Evolutionary conservation across 2,113 vertebrate genomes (phyloP), one percentile per base, ranked within the genome.

Genomic region (Brienomyrus longianalis): DNA sequence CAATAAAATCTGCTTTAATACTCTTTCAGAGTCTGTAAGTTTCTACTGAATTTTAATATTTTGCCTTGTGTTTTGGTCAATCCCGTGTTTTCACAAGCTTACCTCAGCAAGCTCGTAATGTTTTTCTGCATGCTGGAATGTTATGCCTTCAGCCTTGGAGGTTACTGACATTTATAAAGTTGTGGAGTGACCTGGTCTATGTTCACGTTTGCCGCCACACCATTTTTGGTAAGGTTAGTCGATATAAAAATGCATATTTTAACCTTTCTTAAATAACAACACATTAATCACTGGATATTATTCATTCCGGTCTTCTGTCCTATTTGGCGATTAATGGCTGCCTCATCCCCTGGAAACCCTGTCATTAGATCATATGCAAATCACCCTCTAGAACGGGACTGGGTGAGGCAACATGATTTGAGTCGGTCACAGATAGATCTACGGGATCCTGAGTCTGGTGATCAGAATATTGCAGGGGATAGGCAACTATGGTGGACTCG

Each of bases 241-340:
- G 84, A 50, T 15, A 86, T 19, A 87, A 87, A 87, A 54, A 86
- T 86, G 48, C 50, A 87, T 13, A 35, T 87, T 87, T 87, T 54
- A 87, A 52, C 83, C 83, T 84, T 84, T 84, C 3, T 84, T 84
- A 84, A 84, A 84, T 47, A 84, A 47, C 83, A 56, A 35, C 51
- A 87, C 27, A 87, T 35, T 54, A 54, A 87, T 87, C n/a, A 52
- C 15, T 84, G 83, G 8, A 84, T 50, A 48, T 54, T 87, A 54
- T 35, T 27, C 27, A 86, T 84, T 47, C 45, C n/a, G 35, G 5
- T 80, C 35, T 17, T 80, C 31, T 80, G 15, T 80, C 74, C 35
- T 80, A 39, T 80, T 80, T 80, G 15, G 31, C 74, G 1, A 80
- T 43, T 35, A 80, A 43, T 80, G 31, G 74, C 8, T 43, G 74